Conservation (phyloP, 2,888 invertebrate species). For the Platycheirus albimanus region DNA sequence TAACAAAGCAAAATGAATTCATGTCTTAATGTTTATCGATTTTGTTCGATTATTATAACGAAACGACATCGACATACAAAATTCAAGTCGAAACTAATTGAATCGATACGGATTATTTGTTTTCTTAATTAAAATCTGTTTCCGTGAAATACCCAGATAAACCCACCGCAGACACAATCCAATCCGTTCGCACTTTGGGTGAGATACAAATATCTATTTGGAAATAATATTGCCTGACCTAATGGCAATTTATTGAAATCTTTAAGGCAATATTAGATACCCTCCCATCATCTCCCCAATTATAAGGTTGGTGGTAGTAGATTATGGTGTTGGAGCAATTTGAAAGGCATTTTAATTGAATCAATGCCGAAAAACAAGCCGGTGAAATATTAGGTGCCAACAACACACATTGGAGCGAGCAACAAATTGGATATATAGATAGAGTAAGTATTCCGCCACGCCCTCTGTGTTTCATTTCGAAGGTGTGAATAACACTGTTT, state of each 20-base stretch:
- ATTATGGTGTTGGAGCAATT: conserved; percentile 39
- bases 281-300: conserved; percentile 20
- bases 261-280: conserved; percentile 2
- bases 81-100: conserved; percentile 20
- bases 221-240: conserved; percentile 45
- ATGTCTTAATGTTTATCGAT: conserved; percentile 30
- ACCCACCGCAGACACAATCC: conserved; percentile 4
- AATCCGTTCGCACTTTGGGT: background rate
- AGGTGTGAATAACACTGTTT: conserved; percentile 63
- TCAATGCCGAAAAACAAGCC: conserved; percentile 51
- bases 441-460: conserved; percentile 11
- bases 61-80: background rate
- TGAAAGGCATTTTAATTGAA: conserved; percentile 72
- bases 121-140: conserved; percentile 44
- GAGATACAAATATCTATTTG: background rate
- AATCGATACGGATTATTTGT: conserved; percentile 29
- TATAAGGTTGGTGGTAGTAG: too few relatives aligned
- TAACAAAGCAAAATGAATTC: conserved; percentile 20
- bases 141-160: conserved; percentile 22
- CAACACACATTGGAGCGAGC: conserved; percentile 8
- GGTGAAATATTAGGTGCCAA: conserved; percentile 64
- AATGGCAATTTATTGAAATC: conserved; percentile 48
- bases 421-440: conserved; percentile 52
- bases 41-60: conserved; percentile 8
- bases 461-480: conserved; percentile 38